Evolutionary conservation across 1,140 invertebrate species (phyloP).

Genomic region (Drosophila biarmipes): DNA sequence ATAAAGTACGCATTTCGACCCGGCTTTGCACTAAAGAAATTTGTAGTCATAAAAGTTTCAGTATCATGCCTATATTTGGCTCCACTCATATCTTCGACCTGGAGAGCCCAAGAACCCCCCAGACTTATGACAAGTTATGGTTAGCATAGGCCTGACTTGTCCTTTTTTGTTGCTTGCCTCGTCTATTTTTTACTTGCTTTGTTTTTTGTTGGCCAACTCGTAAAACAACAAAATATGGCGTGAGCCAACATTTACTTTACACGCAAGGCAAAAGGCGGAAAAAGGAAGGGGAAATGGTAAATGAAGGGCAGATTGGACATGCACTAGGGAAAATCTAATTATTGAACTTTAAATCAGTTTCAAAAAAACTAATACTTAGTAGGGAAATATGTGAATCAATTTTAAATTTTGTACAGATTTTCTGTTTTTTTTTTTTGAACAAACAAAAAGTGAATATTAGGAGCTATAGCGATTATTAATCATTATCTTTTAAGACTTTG

Average conservation of each 20-base stretch:
- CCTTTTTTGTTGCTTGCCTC: slow-evolving; percentile 12
- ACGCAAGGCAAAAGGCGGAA: slow-evolving; percentile 42
- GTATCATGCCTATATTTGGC: slow-evolving; percentile 57
- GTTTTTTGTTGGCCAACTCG: slow-evolving; percentile 32
- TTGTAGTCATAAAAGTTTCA: slow-evolving; percentile 74
- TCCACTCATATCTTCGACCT: slow-evolving; percentile 30
- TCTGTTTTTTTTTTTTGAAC: no score
- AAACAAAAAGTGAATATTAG: no score
- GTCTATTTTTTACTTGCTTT: slow-evolving; percentile 34
- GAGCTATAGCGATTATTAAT: no score
- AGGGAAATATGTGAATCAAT: no score
- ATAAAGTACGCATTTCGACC: slow-evolving; percentile 62
- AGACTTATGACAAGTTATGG: slow-evolving; percentile 68
- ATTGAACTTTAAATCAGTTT: slow-evolving; percentile 1
- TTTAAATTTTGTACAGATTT: no score
- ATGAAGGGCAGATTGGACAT: slow-evolving; percentile 32
- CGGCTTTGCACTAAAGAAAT: slow-evolving; percentile 62
- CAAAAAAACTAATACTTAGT: background rate
- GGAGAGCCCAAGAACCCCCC: slow-evolving; percentile 20
- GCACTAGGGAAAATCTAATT: slow-evolving; percentile 14
- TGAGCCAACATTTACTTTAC: slow-evolving; percentile 52
- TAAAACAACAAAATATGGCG: slow-evolving; percentile 64
- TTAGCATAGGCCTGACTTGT: slow-evolving; percentile 38
- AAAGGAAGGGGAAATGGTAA: slow-evolving; percentile 15
- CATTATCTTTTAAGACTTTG: no score